phyloP scores from a whole-genome alignment of 2,797 vertebrate genomes.

The Sparus aurata region DNA sequence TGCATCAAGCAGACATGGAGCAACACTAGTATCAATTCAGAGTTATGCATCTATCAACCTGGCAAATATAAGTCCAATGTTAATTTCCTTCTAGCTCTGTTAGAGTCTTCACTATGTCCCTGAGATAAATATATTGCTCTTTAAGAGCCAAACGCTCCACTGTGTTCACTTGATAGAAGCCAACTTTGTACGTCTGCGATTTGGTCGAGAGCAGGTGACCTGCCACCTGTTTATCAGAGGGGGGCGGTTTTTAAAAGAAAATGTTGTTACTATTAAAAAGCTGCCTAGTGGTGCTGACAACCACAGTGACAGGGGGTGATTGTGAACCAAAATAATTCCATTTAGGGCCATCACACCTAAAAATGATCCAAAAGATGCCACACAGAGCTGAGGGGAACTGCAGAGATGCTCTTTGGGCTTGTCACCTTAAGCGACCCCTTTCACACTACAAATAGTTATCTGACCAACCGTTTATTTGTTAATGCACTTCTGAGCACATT shows the following conservation, averaged over 20 bases:
- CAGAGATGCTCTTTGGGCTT: not conserved
- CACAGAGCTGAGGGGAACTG: not conserved
- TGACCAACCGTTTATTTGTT: not conserved
- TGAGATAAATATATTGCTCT: not conserved
- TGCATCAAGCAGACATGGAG: not conserved
- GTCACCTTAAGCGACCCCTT: not conserved
- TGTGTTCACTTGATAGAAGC: not conserved
- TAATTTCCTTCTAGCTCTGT: not conserved
- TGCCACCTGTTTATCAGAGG: not conserved
- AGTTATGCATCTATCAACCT: not conserved
- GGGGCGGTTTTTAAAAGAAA: not conserved
- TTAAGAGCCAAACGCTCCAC: not conserved
- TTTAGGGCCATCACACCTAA: fast-evolving
- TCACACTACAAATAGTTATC: not conserved
- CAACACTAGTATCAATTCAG: not conserved
- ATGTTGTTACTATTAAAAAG: not conserved
- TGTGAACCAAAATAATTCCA: not conserved
- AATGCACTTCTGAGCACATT: not conserved
- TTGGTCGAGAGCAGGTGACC: not conserved
- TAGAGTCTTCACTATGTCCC: not conserved
- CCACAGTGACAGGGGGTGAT: not conserved
- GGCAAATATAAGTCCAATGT: not conserved
- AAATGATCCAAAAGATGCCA: not conserved
- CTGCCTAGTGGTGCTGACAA: not conserved
- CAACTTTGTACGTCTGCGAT: not conserved